Base-by-base conservation (phyloP, 2,113 vertebrate species). In the Rynchops niger region DNA sequence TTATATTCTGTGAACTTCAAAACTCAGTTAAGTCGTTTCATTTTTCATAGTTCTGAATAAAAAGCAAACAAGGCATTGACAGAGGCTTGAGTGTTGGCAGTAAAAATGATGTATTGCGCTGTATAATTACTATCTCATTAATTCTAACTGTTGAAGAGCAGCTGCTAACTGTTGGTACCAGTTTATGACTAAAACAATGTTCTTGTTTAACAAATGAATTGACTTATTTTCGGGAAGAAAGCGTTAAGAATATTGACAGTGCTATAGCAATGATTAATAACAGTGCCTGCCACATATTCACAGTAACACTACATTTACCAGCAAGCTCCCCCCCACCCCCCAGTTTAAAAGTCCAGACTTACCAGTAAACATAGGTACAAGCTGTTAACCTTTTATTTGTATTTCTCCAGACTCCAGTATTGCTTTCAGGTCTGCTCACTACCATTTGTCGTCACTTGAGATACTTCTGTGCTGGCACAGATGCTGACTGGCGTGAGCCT, bases 311-410 rank as follows among this genome's bases (percentile, higher is more conserved):
- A n/a, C 66, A 53, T 72, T 70, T 72, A 65, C 47, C 79, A 86
- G 53, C 59, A 38, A 82, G 70, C 76, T 80, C 72, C 55, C 96
- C 96, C 42, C 77, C 47, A 4, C 26, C 78, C 32, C 69, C 2
- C 0, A 85, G 40, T 43, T 62, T 50, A 93, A 94, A 96, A 95
- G 80, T 77, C 83, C 90, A 93, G 78, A 98, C 98, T 98, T 98
- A 98, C 98, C 98, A 70, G 95, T 76, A 79, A 95, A 43, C 83
- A 52, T 9, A 90, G 59, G 55, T 66, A 62, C 73, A 74, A 70
- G 87, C 71, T 71, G 36, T 53, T 86, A 90, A 89, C 58, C 62
- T 85, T 95, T 87, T 61, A 74, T 81, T 89, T 97, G 87, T 86
- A 72, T 74, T 79, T 61, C 77, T 97, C 89, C 97, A 76, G n/a